A percentile compares a stretch with the other conserved stretches of the same genome.
phyloP scores from a whole-genome alignment of 2,888 invertebrate species.

The Acleris holmiana region DNA sequence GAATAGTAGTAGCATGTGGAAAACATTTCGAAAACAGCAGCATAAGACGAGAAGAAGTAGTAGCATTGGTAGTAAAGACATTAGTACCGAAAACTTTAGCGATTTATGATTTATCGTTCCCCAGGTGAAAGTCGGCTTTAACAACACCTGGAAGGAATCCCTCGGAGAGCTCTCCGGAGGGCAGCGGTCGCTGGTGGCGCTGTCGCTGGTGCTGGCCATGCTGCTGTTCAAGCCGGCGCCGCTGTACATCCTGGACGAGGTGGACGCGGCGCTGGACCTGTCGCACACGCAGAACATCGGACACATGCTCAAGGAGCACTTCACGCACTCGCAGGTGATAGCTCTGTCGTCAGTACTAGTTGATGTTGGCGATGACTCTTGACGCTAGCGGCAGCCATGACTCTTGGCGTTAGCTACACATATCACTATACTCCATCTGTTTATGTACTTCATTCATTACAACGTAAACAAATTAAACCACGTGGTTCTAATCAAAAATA shows the following conservation, averaged over 20 bases:
- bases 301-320: conserved; percentile 94
- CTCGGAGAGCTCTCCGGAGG: conserved; percentile 98
- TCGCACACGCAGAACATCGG: conserved; percentile 99
- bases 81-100: too few relatives aligned
- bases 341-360: too few relatives aligned
- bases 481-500: too few relatives aligned
- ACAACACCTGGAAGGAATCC: conserved; percentile 97
- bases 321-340: conserved; percentile 92
- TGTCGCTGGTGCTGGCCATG: conserved; percentile 98
- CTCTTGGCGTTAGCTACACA: not conserved
- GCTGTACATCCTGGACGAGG: conserved; percentile 98
- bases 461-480: too few relatives aligned
- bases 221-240: conserved; percentile 98
- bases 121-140: conserved; percentile 90
- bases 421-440: too few relatives aligned
- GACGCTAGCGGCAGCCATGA: not conserved
- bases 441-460: too few relatives aligned
- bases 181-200: conserved; percentile 97
- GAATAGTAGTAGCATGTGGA: too few relatives aligned
- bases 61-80: too few relatives aligned
- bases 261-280: conserved; percentile 98
- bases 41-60: too few relatives aligned
- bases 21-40: too few relatives aligned
- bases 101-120: not conserved
- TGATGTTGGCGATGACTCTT: too few relatives aligned